Evolutionary conservation across 2,797 vertebrate species (phyloP), one percentile per base, ranked within the genome.

Genomic region (Telmatherina bonti): DNA sequence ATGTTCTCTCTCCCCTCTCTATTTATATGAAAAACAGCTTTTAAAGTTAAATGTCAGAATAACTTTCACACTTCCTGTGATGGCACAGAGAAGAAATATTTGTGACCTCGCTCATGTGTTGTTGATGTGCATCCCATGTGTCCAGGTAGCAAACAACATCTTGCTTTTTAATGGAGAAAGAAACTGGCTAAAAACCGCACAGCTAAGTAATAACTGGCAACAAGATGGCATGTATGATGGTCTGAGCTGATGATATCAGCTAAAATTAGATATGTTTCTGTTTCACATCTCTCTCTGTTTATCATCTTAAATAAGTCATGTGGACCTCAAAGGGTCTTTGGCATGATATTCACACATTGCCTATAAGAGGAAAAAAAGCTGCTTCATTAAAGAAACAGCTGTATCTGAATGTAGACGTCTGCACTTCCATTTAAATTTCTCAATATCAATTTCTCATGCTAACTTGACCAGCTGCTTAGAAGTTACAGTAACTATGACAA

Each of bases 21-120:
- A 65, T 53, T 62, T 9, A 33, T 30, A 24, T 29, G 26, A 52
- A 72, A 55, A 71, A 60, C 69, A 54, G 71, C 60, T 61, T 58
- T 67, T 41, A 47, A 69, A 59, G 57, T 63, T 73, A 68, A 69
- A 76, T 77, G 79, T 78, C 70, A 82, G 58, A 79, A 83, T 73
- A 49, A 78, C 56, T 70, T 69, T 49, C 52, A 63, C 45, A 52
- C 53, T 31, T 54, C 66, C 72, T 64, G 62, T 66, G 53, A 62
- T 24, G 45, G 74, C 47, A 56, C 73, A 70, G 38, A 64, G 56
- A 82, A 72, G 63, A 69, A 73, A 82, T 67, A 67, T n/a, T 56
- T 66, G 82, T 84, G 84, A 85, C 65, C 79, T 63, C 72, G 81
- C 70, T 82, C 79, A 89, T 88, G 79, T 78, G 69, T 73, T 89